phyloP scores from a whole-genome alignment of 2,113 vertebrate species.

The Barnardius zonarius region DNA sequence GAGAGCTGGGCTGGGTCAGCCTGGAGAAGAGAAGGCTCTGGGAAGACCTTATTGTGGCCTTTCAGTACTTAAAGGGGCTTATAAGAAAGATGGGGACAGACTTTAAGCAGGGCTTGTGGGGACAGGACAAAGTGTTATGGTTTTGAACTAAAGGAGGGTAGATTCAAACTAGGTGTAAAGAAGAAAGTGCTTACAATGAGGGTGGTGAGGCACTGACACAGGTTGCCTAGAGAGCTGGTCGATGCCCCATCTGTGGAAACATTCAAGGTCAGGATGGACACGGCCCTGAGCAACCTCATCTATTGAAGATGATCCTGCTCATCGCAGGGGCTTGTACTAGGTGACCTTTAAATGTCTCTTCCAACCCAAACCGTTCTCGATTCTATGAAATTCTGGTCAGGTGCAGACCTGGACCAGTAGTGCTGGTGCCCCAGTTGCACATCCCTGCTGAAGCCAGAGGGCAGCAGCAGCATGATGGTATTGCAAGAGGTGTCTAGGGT shows the following conservation, averaged over 20 bases:
- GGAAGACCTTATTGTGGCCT: neutral
- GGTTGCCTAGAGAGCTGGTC: neutral
- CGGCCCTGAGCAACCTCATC: neutral
- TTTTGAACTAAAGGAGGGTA: neutral
- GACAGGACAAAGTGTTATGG: fast-evolving
- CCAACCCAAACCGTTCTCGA: neutral
- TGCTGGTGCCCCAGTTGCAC: neutral
- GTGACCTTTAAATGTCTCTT: neutral
- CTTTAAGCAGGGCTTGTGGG: neutral
- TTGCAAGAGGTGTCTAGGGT: neutral
- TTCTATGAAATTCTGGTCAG: neutral
- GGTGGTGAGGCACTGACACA: fast-evolving
- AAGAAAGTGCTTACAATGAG: fast-evolving
- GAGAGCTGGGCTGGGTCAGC: neutral
- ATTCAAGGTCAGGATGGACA: fast-evolving
- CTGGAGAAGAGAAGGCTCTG: neutral
- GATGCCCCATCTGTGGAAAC: neutral
- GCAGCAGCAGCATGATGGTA: neutral
- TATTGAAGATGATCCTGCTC: neutral
- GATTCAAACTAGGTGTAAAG: fast-evolving
- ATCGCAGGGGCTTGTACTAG: no score
- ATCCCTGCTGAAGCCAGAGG: neutral
- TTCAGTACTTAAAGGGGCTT: neutral
- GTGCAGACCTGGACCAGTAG: neutral
- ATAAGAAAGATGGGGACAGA: neutral